Percentiles rank a stretch among this genome's conserved stretches.
phyloP scores from a whole-genome alignment of 1,140 invertebrate species.

The Copidosoma floridanum region DNA sequence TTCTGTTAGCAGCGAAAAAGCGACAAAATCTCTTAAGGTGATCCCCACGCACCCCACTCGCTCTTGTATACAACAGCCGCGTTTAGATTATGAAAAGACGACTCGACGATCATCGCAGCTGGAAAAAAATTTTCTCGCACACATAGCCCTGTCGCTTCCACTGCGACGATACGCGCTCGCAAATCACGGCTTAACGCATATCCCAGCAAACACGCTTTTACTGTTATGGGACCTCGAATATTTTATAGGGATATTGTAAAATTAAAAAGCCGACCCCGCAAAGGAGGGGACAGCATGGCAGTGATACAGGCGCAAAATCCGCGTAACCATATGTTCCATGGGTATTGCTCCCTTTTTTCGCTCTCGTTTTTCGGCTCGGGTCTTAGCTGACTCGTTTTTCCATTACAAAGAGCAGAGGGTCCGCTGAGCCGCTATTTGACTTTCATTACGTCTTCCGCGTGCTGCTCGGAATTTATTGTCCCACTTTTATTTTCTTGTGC shows the following conservation, averaged over 20 bases:
- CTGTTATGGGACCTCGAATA: constrained; percentile 47
- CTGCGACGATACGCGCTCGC: constrained; percentile 47
- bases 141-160: too few relatives aligned
- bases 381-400: constrained; percentile 23
- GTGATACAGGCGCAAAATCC: constrained; percentile 29
- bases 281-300: constrained; percentile 38
- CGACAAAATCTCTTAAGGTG: constrained; percentile 19
- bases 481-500: too few relatives aligned
- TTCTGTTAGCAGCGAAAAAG: background rate
- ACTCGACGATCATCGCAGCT: constrained; percentile 21
- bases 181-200: constrained; percentile 49
- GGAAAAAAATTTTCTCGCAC: too few relatives aligned
- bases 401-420: constrained; percentile 34
- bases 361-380: constrained; percentile 5
- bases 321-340: constrained; percentile 45
- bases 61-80: too few relatives aligned
- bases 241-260: constrained; percentile 56
- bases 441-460: constrained; percentile 52
- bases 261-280: constrained; percentile 52
- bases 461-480: constrained; percentile 35
- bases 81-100: too few relatives aligned
- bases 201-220: constrained; percentile 43
- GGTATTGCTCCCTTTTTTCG: too few relatives aligned
- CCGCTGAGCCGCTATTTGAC: constrained; percentile 55
- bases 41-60: background rate